These are phyloP conservation scores for Diplodus puntazzo DNA, from an alignment of 2,797 vertebrate species.

Conservation along the genomic window DNA sequence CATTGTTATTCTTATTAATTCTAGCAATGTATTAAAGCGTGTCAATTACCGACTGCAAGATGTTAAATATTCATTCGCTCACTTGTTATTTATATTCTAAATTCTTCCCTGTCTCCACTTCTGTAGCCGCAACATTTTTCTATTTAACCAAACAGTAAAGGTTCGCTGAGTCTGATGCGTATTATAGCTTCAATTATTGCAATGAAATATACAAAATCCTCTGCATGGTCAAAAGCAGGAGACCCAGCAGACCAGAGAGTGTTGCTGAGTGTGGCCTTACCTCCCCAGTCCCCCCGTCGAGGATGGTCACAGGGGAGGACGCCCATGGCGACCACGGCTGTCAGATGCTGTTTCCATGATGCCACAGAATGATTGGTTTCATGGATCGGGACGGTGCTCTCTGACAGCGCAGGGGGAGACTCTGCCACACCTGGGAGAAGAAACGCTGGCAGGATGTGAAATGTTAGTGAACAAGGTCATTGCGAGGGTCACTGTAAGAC, in stretches of 20 bases:
- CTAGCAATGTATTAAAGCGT: slow-evolving; percentile 15
- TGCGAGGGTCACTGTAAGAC: slow-evolving; percentile 69
- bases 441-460: slow-evolving; percentile 78
- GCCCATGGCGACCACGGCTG: slow-evolving; percentile 75
- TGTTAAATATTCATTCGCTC: slow-evolving; percentile 28
- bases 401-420: slow-evolving; percentile 67
- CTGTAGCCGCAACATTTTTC: slow-evolving; percentile 5
- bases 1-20: slow-evolving; percentile 42
- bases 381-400: slow-evolving; percentile 62
- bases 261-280: slow-evolving; percentile 64
- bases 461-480: slow-evolving; percentile 80
- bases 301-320: slow-evolving; percentile 71
- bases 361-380: slow-evolving; percentile 79
- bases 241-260: slow-evolving; percentile 34
- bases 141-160: neutral
- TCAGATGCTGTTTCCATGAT: slow-evolving; percentile 78
- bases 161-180: neutral
- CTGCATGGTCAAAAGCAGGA: slow-evolving; percentile 20
- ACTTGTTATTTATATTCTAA: slow-evolving; percentile 7
- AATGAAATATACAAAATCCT: neutral
- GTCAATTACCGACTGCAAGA: slow-evolving; percentile 26
- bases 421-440: slow-evolving; percentile 79
- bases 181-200: slow-evolving; percentile 2
- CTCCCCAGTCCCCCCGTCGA: slow-evolving; percentile 63
- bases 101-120: neutral